A percentile compares a stretch with the other conserved stretches of the same genome.
Conservation (phyloP, 2,888 invertebrate species). For the Lasioglossum figueresi region DNA sequence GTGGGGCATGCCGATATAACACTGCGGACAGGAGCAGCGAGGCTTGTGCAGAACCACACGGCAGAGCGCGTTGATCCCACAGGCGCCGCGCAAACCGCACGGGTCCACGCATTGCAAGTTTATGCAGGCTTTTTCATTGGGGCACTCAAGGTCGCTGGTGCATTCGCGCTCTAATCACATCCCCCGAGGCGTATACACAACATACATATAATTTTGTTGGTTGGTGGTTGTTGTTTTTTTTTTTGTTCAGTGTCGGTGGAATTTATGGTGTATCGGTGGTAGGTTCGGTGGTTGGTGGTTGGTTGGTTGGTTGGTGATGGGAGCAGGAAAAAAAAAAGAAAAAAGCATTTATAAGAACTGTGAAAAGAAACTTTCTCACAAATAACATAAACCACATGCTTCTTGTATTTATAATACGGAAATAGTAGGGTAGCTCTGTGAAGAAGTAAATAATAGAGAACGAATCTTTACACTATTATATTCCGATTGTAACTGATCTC, state of each 20-base stretch:
- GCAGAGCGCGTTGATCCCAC: conserved; percentile 95
- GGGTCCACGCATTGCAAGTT: conserved; percentile 96
- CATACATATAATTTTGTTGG: conserved; percentile 20
- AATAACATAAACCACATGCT: conserved; percentile 86
- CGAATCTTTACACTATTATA: conserved; percentile 58
- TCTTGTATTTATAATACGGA: conserved; percentile 81
- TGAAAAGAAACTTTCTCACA: conserved; percentile 93
- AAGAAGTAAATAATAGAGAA: conserved; percentile 68
- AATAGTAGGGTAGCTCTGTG: conserved; percentile 72
- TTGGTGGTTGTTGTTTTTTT: conserved; percentile 31
- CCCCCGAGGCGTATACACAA: conserved; percentile 22
- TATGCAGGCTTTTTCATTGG: conserved; percentile 95
- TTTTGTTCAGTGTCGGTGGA: conserved; percentile 53
- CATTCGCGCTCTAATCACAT: conserved; percentile 90
- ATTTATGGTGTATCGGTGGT: conserved; percentile 46
- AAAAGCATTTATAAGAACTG: conserved; percentile 94
- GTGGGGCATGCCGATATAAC: conserved; percentile 93
- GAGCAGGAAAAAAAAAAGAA: conserved; percentile 85
- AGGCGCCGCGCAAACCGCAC: conserved; percentile 94
- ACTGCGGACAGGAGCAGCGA: conserved; percentile 94
- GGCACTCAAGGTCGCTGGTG: conserved; percentile 95
- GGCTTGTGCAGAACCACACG: conserved; percentile 93
- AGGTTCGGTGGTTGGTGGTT: conserved; percentile 51
- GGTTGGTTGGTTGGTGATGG: conserved; percentile 65
- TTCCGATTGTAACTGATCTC: conserved; percentile 21